phyloP scores from a whole-genome alignment of 2,113 vertebrate species.

The Elaphurus davidianus region DNA sequence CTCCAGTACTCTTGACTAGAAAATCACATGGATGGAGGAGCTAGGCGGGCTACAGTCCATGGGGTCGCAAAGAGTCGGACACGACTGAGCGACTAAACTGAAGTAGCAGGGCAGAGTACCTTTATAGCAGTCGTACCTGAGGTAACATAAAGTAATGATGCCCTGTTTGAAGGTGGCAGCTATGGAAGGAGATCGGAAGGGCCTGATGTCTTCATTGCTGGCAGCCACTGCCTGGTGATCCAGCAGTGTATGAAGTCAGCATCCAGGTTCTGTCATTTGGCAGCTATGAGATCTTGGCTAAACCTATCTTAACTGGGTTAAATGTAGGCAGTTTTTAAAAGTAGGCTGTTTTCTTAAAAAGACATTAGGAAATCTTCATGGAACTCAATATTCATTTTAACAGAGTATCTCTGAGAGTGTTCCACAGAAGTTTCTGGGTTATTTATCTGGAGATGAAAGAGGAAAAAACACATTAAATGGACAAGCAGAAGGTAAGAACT shows the following conservation, averaged over 20 bases:
- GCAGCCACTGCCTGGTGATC: no score
- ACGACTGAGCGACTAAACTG: background rate
- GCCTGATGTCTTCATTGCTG: background rate
- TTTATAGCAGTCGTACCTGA: background rate
- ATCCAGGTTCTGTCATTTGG: background rate
- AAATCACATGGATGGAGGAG: no score
- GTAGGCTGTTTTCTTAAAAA: background rate
- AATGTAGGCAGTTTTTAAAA: background rate
- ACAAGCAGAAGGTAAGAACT: constrained; percentile 81
- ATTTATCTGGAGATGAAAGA: constrained; percentile 30
- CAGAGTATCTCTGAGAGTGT: constrained; percentile 83
- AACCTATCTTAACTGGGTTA: background rate
- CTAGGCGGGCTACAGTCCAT: no score
- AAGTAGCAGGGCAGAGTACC: background rate
- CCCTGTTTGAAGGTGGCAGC: background rate
- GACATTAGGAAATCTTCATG: background rate
- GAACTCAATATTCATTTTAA: constrained; percentile 32
- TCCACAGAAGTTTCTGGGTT: background rate
- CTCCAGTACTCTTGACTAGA: no score
- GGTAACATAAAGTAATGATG: no score
- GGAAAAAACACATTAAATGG: constrained; percentile 61
- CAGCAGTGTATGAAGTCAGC: background rate
- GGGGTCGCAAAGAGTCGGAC: no score
- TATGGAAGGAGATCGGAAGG: background rate
- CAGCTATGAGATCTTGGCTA: background rate